A percentile compares a stretch with the other conserved stretches of the same genome.
Evolutionary conservation across 2,113 vertebrate genomes (phyloP).

Genomic region (Typhlomys cinereus): DNA sequence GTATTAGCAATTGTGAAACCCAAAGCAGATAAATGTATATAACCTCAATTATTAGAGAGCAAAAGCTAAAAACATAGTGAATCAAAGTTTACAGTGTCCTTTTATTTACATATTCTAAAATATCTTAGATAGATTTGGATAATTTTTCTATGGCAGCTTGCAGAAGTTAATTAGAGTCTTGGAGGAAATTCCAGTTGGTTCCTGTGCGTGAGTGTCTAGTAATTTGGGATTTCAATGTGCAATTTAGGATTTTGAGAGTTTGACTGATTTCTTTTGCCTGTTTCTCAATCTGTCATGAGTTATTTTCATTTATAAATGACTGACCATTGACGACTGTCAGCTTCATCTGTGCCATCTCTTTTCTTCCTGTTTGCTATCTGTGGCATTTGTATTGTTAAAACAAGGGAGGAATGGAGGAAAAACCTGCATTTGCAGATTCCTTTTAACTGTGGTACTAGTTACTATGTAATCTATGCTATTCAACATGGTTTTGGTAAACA

Average conservation of each 20-base stretch:
- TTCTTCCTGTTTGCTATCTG: neutral
- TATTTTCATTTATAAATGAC: neutral
- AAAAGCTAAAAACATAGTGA: neutral
- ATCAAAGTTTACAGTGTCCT: neutral
- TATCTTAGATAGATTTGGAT: slow-evolving; percentile 20
- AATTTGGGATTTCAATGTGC: slow-evolving; percentile 36
- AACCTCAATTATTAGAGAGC: neutral
- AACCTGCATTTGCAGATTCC: slow-evolving; percentile 20
- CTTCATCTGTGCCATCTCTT: neutral
- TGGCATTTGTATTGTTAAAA: neutral
- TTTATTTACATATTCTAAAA: slow-evolving; percentile 43
- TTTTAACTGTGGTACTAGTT: slow-evolving; percentile 8
- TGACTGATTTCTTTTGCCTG: slow-evolving; percentile 36
- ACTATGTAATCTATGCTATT: neutral
- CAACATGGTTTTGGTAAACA: neutral
- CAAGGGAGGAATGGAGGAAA: neutral
- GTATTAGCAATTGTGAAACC: neutral
- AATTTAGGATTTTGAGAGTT: slow-evolving; percentile 23
- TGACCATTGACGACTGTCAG: slow-evolving; percentile 5
- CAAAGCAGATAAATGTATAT: neutral
- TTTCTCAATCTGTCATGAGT: slow-evolving; percentile 52
- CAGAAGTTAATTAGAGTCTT: slow-evolving; percentile 44
- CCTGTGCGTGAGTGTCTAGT: neutral
- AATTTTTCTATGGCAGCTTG: slow-evolving; percentile 10
- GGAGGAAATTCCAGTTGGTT: neutral